phyloP scores from a whole-genome alignment of 2,797 vertebrate species.

The Dermochelys coriacea region DNA sequence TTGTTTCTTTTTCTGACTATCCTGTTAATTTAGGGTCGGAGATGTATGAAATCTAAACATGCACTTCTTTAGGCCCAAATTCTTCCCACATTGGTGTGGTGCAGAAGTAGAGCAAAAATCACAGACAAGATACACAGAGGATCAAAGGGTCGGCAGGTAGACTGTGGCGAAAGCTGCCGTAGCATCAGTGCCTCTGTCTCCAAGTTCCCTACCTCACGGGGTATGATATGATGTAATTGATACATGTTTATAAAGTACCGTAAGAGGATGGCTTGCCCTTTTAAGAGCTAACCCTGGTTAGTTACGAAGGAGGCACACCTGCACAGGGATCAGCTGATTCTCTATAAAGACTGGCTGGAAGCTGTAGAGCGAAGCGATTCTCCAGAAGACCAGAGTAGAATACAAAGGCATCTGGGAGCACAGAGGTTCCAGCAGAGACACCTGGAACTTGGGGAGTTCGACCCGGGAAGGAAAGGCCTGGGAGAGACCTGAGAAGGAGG shows the following conservation, averaged over 20 bases:
- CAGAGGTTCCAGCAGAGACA: neutral
- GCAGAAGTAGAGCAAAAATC: neutral
- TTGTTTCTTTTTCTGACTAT: neutral
- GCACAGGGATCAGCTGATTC: neutral
- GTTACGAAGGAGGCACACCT: neutral
- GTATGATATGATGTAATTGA: neutral
- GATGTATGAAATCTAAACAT: neutral
- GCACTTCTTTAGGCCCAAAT: neutral
- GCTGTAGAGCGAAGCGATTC: neutral
- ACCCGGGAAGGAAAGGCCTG: neutral
- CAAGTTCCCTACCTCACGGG: neutral
- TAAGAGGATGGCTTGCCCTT: neutral
- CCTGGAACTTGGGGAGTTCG: neutral
- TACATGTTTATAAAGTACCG: neutral
- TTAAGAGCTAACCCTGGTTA: neutral
- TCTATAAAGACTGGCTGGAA: neutral
- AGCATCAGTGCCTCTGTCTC: neutral
- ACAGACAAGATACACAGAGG: neutral
- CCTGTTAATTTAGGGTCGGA: neutral
- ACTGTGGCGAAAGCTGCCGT: neutral
- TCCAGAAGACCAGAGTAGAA: neutral
- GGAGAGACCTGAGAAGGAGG: neutral
- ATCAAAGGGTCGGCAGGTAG: fast-evolving
- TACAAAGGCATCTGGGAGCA: neutral
- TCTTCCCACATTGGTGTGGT: neutral